phyloP scores from a whole-genome alignment of 2,888 invertebrate species.

The Chorisops tibialis region DNA sequence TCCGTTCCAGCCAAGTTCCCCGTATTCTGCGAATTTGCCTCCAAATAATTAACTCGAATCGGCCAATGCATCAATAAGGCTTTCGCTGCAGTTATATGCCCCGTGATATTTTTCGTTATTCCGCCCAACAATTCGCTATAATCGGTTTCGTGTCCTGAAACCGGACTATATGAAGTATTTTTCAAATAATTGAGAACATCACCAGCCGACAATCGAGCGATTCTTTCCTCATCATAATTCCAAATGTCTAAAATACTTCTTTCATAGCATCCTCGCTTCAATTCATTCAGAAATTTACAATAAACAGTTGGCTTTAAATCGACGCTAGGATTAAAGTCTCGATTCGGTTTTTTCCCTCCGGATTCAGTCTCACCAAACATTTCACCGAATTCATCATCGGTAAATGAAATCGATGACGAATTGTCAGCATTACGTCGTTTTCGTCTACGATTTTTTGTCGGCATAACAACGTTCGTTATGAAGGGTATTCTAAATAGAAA shows the following conservation, averaged over 20 bases:
- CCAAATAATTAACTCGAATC: constrained; percentile 64
- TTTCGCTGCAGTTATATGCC: constrained; percentile 62
- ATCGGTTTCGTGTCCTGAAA: constrained; percentile 64
- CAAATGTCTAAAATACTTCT: constrained; percentile 69
- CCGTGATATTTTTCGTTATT: constrained; percentile 57
- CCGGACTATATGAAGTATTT: constrained; percentile 58
- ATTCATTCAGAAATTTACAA: constrained; percentile 61
- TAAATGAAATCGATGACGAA: not conserved
- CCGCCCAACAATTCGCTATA: constrained; percentile 63
- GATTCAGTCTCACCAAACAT: constrained; percentile 29
- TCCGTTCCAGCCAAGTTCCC: constrained; percentile 72
- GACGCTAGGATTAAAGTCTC: constrained; percentile 56
- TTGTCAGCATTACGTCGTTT: not conserved
- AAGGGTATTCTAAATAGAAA: constrained; percentile 28
- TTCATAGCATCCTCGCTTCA: constrained; percentile 62
- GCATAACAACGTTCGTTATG: constrained; percentile 31
- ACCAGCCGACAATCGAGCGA: constrained; percentile 57
- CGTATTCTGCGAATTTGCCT: constrained; percentile 62
- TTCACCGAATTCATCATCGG: constrained; percentile 21
- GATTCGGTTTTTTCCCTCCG: not conserved
- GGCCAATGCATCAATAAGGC: constrained; percentile 64
- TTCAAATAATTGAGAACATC: constrained; percentile 64
- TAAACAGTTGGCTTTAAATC: constrained; percentile 59
- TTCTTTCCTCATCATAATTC: constrained; percentile 58
- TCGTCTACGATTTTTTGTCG: constrained; percentile 15